phyloP scores from a whole-genome alignment of 2,888 invertebrate species.

The Euzetes globulus region DNA sequence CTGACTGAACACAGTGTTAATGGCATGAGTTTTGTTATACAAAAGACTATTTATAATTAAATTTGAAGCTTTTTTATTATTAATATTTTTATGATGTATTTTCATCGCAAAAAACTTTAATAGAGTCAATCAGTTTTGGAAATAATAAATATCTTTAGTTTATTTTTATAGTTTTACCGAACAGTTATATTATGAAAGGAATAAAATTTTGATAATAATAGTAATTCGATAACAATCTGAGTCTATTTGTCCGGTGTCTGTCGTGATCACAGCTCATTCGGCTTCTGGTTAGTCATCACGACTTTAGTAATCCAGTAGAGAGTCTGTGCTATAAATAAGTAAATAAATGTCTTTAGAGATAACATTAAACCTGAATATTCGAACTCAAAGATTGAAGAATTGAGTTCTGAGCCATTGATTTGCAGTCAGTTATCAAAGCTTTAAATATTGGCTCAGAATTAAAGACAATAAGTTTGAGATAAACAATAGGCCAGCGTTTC shows the following conservation, averaged over 20 bases:
- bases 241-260: background rate
- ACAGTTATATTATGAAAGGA: too few species aligned
- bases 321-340: background rate
- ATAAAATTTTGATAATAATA: background rate
- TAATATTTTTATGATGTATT: too few species aligned
- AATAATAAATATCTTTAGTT: too few species aligned
- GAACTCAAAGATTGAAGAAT: background rate
- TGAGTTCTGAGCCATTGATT: background rate
- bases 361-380: background rate
- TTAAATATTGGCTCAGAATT: background rate
- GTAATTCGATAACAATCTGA: background rate
- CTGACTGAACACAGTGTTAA: too few species aligned
- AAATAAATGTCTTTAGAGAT: background rate
- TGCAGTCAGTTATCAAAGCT: background rate
- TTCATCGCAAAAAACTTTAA: too few species aligned
- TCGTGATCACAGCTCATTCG: background rate
- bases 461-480: background rate
- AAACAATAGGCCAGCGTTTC: conserved; percentile 19
- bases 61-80: too few species aligned
- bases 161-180: too few species aligned
- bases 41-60: too few species aligned
- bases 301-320: background rate
- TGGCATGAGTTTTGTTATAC: too few species aligned
- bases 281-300: conserved; percentile 1
- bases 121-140: too few species aligned